phyloP scores from a whole-genome alignment of 2,797 vertebrate species.

The Sardinella longiceps region DNA sequence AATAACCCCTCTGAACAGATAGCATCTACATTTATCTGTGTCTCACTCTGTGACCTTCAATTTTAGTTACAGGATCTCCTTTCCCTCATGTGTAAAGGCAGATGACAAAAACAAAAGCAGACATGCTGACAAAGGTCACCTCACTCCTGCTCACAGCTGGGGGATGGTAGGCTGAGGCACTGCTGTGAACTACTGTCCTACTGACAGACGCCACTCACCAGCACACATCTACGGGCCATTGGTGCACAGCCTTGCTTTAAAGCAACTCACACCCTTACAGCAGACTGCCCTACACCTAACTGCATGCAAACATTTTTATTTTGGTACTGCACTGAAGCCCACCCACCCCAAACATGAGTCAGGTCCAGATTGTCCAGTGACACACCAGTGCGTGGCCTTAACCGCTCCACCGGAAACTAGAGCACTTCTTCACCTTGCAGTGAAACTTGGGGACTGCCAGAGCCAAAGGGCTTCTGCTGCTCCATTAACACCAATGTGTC shows the following conservation, averaged over 20 bases:
- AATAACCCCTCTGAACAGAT: not conserved
- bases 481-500: conserved; percentile 37
- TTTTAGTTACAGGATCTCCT: conserved; percentile 24
- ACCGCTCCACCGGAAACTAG: not conserved
- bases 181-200: not conserved
- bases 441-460: conserved; percentile 5
- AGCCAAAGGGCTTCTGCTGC: conserved; percentile 27
- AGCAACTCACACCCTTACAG: not conserved
- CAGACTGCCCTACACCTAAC: not conserved
- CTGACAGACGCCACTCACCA: not conserved
- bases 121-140: conserved; percentile 23
- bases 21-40: conserved; percentile 10
- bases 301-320: not conserved
- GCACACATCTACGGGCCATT: not conserved
- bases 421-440: conserved; percentile 23
- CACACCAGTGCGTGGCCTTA: not conserved
- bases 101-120: conserved; percentile 20
- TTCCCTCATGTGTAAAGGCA: not conserved
- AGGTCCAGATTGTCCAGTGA: not conserved
- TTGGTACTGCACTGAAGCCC: not conserved
- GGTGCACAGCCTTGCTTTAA: not conserved
- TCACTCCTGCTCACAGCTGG: not conserved
- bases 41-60: conserved; percentile 9
- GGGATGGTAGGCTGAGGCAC: not conserved
- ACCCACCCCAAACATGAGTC: not conserved